Base-by-base conservation (phyloP, 2,888 invertebrate genomes). In the Cephonodes hylas region DNA sequence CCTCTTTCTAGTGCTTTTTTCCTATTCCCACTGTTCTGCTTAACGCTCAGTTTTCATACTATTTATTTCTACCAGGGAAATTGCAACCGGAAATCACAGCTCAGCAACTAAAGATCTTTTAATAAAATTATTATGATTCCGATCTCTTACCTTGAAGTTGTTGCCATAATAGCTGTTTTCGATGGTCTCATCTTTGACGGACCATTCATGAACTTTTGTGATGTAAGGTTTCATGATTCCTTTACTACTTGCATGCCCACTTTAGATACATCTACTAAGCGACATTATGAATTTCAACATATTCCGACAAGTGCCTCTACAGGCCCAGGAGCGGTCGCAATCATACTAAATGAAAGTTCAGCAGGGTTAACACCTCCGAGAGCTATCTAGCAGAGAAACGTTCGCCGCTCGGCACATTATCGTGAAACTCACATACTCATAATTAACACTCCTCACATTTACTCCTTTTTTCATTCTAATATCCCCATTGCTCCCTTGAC, bases 341-440 rank as follows among this genome's bases (percentile, higher is more conserved):
- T 73, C 69, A 69, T 70, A 60, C 59, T 57, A 67, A 69, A 71
- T 56, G 66, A 61, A 69, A 58, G 64, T 65, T 68, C 63, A 68
- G 67, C 69, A 68, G 65, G 59, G 66, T 67, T 69, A 65, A 66
- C 64, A 67, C 71, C 72, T 66, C 59, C 38, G 72, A 74, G 72
- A 74, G 60, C 61, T 59, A 63, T 62, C 63, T 60, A 63, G 64
- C 42, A 22, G 64, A 62, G 65, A 66, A 69, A 70, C 65, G 68
- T 66, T 66, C 70, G 67, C 62, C 66, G 18, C 48, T 72, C 65
- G 70, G 59, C 68, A 71, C 71, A 68, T 76, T 70, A 73, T 63
- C 46, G 59, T 59, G 38, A 44, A 62, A 71, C 66, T 74, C 74
- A 74, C 69, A 73, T 71, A 67, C 72, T 69, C 70, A 67, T 76